Evolutionary conservation across 64 coral and sea anemone species (phyloP).

Genomic region (Stichodactyla helianthus): DNA sequence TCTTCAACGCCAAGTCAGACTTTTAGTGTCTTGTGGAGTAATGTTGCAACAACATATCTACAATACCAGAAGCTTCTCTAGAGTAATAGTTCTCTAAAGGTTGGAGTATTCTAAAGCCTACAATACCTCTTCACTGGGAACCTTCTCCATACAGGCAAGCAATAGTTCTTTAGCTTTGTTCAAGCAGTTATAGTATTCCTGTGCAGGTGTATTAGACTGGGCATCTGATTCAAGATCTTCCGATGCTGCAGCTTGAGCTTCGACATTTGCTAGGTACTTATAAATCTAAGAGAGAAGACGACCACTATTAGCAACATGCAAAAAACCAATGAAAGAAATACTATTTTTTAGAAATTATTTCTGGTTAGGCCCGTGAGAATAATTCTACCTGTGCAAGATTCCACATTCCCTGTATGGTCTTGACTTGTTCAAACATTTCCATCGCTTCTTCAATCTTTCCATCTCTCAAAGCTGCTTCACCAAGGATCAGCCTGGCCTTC

Average conservation of each 20-base stretch:
- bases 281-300: slow-evolving; percentile 51
- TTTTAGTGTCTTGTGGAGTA: too few species aligned
- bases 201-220: slow-evolving; percentile 28
- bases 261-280: slow-evolving; percentile 88
- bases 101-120: too few species aligned
- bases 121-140: slow-evolving; percentile 10
- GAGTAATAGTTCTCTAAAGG: too few species aligned
- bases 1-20: too few species aligned
- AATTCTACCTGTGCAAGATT: slow-evolving; percentile 82
- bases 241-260: slow-evolving; percentile 69
- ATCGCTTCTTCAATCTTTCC: slow-evolving; percentile 81
- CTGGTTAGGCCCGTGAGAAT: background rate
- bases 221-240: slow-evolving; percentile 67
- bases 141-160: slow-evolving; percentile 39
- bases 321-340: background rate
- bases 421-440: slow-evolving; percentile 86
- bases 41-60: too few species aligned
- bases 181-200: slow-evolving; percentile 81
- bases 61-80: too few species aligned
- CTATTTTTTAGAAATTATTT: too few species aligned
- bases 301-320: background rate
- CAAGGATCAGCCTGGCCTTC: slow-evolving; percentile 56
- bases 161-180: slow-evolving; percentile 64
- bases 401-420: slow-evolving; percentile 73
- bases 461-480: slow-evolving; percentile 69